Conservation (phyloP, 2,888 invertebrate species). For the Thera britannica region DNA sequence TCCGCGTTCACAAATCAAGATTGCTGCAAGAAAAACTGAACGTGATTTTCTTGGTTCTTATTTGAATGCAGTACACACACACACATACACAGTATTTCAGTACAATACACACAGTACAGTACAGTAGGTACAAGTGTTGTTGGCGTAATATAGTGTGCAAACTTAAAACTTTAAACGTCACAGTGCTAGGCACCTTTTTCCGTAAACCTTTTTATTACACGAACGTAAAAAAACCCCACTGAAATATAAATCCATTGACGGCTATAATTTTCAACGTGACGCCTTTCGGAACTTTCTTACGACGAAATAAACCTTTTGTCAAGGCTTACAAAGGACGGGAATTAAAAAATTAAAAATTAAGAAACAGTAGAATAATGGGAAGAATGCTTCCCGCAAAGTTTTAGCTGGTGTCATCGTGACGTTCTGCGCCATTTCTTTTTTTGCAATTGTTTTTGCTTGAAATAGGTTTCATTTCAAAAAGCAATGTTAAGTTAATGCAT, state of each 20-base stretch:
- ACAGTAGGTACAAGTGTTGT: too few species aligned
- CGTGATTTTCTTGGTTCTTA: not conserved
- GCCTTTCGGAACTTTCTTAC: conserved; percentile 49
- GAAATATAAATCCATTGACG: conserved; percentile 22
- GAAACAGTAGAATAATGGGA: conserved; percentile 25
- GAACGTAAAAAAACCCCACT: conserved; percentile 7
- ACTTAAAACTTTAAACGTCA: not conserved
- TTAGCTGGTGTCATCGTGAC: not conserved
- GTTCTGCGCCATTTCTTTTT: not conserved
- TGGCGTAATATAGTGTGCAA: not conserved
- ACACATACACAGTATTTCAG: too few species aligned
- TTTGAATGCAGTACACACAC: not conserved
- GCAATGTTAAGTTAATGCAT: too few species aligned
- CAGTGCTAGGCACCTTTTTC: not conserved
- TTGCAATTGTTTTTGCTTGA: not conserved
- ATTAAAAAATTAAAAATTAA: conserved; percentile 60
- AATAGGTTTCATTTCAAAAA: not conserved
- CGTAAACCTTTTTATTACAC: not conserved
- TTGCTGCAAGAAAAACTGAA: not conserved
- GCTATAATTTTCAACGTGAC: conserved; percentile 36
- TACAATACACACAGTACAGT: too few species aligned
- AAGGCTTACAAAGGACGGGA: conserved; percentile 45
- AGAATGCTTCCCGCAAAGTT: not conserved
- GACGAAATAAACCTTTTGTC: conserved; percentile 47
- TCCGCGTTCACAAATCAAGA: not conserved